phyloP scores from a whole-genome alignment of 1,140 invertebrate species.

The Thalassaphorura encarpata region DNA sequence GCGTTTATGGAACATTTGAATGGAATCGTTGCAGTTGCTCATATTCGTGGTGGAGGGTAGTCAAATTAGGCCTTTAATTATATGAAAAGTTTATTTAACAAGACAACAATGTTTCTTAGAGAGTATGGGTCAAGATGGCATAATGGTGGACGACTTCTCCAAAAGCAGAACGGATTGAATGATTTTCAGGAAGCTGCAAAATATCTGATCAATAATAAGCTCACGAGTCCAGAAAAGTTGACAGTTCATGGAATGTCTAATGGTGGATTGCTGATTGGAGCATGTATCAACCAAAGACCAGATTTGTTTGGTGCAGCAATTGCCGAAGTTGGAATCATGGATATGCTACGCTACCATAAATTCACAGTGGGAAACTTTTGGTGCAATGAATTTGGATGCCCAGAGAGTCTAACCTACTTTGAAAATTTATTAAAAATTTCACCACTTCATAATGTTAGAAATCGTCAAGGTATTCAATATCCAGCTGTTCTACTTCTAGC shows the following conservation, averaged over 20 bases:
- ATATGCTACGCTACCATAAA: constrained; percentile 96
- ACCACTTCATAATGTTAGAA: constrained; percentile 82
- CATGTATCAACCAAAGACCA: constrained; percentile 87
- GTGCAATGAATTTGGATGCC: constrained; percentile 85
- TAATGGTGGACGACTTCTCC: constrained; percentile 77
- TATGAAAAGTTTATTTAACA: constrained; percentile 14
- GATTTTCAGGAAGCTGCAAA: constrained; percentile 91
- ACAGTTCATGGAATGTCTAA: constrained; percentile 92
- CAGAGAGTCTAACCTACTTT: constrained; percentile 80
- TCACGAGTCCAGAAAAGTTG: constrained; percentile 62
- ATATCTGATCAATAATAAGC: constrained; percentile 73
- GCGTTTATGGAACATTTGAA: constrained; percentile 84
- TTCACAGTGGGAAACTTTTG: constrained; percentile 97
- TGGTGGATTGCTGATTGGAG: constrained; percentile 86
- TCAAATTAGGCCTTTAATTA: constrained; percentile 26
- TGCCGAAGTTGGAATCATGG: constrained; percentile 90
- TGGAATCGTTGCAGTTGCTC: constrained; percentile 81
- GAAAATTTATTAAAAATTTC: constrained; percentile 83
- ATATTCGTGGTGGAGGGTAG: constrained; percentile 91
- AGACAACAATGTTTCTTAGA: constrained; percentile 40
- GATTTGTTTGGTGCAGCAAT: constrained; percentile 87
- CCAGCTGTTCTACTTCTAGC: constrained; percentile 82
- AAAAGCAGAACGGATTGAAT: constrained; percentile 97
- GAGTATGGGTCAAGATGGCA: constrained; percentile 98
- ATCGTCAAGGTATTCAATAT: constrained; percentile 58